Base-by-base conservation (phyloP, 2,113 vertebrate species). In the Sylvietta virens region DNA sequence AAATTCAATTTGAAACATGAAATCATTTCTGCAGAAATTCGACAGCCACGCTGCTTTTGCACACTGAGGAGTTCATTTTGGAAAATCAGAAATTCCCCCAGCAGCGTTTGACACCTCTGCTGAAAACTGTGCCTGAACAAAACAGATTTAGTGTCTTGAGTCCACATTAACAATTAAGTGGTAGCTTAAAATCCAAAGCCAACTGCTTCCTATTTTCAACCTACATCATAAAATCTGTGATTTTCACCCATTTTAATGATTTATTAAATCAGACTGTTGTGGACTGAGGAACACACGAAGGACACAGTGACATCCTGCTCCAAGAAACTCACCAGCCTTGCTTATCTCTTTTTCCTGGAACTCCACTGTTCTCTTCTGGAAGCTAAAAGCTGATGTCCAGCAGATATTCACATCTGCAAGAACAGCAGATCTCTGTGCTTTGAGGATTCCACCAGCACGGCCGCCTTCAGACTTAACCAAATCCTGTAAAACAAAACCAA, bases 371-470 rank as follows among this genome's bases (percentile, higher is more conserved):
- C 88, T 92, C 77, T 84, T 95, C 23, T 40, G 66, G 61, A 80
- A 87, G 44, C 95, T 95, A 42, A 95, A 96, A 90, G 92, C 44
- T 79, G 97, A 88, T 42, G 96, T 86, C 78, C 97, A 96, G 45
- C 69, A 97, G 72, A 96, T 56, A 66, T 87, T 97, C 39, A 95
- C 72, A 82, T 98, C 97, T 90, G 94, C 61, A 82, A 88, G 85
- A 40, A 42, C 28, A 82, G 92, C 27, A 1, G 64, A 72, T 69
- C 70, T 94, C 39, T 81, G 90, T 5, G 82, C 62, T 56, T 67
- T 86, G n/a, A 73, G 35, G 22, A 31, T 14, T 54, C 92, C 87
- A 5, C 79, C 44, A 45, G 77, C 48, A 11, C 33, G 90, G 85
- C 54, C 84, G 81, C 79, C 90, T 28, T 90, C 96, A 88, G 92